Evolutionary conservation across 2,888 invertebrate species (phyloP).

Genomic region (Alloplasta piceator): DNA sequence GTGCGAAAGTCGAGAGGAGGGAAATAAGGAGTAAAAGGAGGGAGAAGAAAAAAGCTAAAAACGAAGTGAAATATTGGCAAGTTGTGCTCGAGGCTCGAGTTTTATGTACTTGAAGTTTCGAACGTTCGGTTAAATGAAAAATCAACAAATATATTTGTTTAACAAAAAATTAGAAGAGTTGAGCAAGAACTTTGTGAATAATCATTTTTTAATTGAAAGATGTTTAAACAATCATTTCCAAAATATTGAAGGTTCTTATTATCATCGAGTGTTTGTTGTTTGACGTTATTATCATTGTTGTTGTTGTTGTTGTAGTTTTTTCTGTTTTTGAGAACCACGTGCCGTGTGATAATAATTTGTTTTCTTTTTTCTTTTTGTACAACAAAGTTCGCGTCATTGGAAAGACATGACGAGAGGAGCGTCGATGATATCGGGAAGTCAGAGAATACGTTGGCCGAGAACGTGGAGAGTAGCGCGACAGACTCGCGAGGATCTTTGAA

Average conservation of each 20-base stretch:
- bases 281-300: constrained; percentile 32
- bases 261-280: neutral
- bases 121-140: too few species aligned
- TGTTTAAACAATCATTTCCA: too few species aligned
- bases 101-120: too few species aligned
- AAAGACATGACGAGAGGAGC: constrained; percentile 28
- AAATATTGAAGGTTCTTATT: too few species aligned
- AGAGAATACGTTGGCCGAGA: constrained; percentile 20
- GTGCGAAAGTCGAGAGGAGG: neutral
- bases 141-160: too few species aligned
- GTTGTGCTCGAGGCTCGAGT: constrained; percentile 40
- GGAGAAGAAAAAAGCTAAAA: neutral
- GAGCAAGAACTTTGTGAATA: too few species aligned
- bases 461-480: constrained; percentile 18
- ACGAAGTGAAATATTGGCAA: constrained; percentile 25
- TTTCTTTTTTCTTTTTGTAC: constrained; percentile 5
- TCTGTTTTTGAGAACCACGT: constrained; percentile 40
- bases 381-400: constrained; percentile 8
- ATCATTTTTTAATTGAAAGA: too few species aligned
- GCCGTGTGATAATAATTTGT: constrained; percentile 5
- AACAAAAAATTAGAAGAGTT: too few species aligned
- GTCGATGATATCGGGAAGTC: neutral
- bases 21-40: neutral
- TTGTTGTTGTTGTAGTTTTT: constrained; percentile 13
- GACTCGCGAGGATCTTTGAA: constrained; percentile 37